Percentiles rank a stretch among this genome's conserved stretches.
Evolutionary conservation across 2,888 invertebrate genomes (phyloP).

Genomic region (Pachydiplax longipennis): DNA sequence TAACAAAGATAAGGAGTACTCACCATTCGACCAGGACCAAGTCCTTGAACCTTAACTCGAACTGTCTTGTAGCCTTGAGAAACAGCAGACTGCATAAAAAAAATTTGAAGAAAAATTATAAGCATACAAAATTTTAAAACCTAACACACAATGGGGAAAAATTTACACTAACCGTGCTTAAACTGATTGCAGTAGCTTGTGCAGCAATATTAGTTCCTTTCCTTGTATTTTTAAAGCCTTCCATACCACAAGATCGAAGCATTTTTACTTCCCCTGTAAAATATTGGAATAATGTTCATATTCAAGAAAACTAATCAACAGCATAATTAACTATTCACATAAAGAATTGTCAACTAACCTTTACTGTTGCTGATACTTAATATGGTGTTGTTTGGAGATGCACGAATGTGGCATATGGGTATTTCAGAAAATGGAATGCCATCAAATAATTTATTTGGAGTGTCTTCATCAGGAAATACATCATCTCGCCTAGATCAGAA

Average conservation of each 20-base stretch:
- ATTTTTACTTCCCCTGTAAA: slow-evolving; percentile 65
- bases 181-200: slow-evolving; percentile 86
- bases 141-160: neutral
- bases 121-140: neutral
- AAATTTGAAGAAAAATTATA: neutral
- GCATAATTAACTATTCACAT: neutral
- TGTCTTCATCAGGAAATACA: slow-evolving; percentile 77
- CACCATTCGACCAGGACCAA: slow-evolving; percentile 92
- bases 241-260: slow-evolving; percentile 81
- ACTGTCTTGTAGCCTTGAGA: slow-evolving; percentile 77
- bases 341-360: slow-evolving; percentile 61
- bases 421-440: slow-evolving; percentile 80
- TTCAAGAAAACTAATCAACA: slow-evolving; percentile 8
- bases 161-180: slow-evolving; percentile 72
- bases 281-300: neutral
- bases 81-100: slow-evolving; percentile 68
- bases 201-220: slow-evolving; percentile 98
- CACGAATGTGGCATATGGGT: slow-evolving; percentile 83
- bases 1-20: slow-evolving; percentile 54
- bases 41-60: slow-evolving; percentile 78
- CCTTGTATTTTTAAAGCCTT: slow-evolving; percentile 93
- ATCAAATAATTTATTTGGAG: slow-evolving; percentile 75
- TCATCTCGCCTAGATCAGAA: slow-evolving; percentile 68
- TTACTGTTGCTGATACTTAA: slow-evolving; percentile 74
- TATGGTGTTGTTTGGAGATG: slow-evolving; percentile 89